phyloP scores from a whole-genome alignment of 2,888 invertebrate genomes.

The Brachypterus glaber region DNA sequence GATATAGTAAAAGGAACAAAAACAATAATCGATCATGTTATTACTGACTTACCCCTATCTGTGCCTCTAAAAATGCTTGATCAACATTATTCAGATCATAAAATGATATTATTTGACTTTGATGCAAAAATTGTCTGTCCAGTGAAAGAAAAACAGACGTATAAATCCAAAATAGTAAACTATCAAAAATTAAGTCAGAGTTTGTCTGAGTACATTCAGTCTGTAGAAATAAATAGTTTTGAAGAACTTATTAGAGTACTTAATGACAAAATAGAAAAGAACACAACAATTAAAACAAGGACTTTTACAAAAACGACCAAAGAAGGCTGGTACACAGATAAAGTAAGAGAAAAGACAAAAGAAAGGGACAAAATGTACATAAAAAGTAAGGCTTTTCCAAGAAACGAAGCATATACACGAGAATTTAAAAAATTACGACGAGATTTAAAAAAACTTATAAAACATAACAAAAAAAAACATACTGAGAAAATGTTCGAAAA shows the following conservation, averaged over 20 bases:
- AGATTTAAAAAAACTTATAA: conserved; percentile 7
- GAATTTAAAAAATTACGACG: conserved; percentile 6
- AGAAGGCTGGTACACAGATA: conserved; percentile 9
- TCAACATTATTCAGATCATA: conserved; percentile 8
- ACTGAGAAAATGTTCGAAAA: conserved; percentile 1
- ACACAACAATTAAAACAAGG: conserved; percentile 4
- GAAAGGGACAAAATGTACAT: conserved; percentile 8
- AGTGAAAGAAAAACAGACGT: background rate
- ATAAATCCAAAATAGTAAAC: too few species aligned
- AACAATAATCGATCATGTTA: conserved; percentile 11
- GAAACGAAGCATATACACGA: conserved; percentile 3
- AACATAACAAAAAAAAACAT: conserved; percentile 10
- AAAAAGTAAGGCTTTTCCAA: conserved; percentile 5
- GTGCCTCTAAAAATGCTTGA: conserved; percentile 6
- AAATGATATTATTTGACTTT: conserved; percentile 2
- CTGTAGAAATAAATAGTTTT: background rate
- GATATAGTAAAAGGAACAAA: conserved; percentile 8
- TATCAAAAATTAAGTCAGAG: background rate
- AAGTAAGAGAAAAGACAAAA: conserved; percentile 7
- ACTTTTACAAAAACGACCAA: conserved; percentile 8
- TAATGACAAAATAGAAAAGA: conserved; percentile 4
- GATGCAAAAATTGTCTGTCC: background rate
- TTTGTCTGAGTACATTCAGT: background rate
- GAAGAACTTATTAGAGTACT: conserved; percentile 5
- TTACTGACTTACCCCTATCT: conserved; percentile 5